Evolutionary conservation across 2,888 invertebrate species (phyloP), one percentile per base, ranked within the genome.

Genomic region (Cephus sareptanus): DNA sequence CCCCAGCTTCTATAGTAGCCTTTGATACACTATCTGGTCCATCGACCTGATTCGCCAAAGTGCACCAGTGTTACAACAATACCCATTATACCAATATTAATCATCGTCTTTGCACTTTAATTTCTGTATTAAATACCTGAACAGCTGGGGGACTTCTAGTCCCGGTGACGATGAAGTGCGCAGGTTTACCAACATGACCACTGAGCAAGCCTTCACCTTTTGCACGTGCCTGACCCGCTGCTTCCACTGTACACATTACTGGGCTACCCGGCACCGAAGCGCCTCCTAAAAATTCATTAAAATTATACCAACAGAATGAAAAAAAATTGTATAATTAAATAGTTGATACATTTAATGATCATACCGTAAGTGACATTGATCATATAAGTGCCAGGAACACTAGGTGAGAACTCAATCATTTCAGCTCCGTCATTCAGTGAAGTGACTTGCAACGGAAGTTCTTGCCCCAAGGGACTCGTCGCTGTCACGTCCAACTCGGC

Each of bases 401-500:
- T 95, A 0, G 98, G 98, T 75, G 96, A 94, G 89, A 98, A 96
- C 82, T 97, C 96, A 76, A 98, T 95, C 84, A 96, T 94, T 87
- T 95, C 94, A 15, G 93, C 91, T 35, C 93, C 93, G 80, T 96
- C 96, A 76, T 96, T 95, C 34, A 96, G 93, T 33, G 93, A 93
- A 73, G 93, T 94, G 30, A 97, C 94, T 88, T 97, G 95, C 6
- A 98, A 95, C 0, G 97, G 96, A 68, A 98, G 92, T 80, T 95
- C 95, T 86, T 96, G 95, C 74, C 97, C 97, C 35, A 96, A 94
- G 34, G 98, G 97, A 83, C 97, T 96, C 71, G 97, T 96, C 71
- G 98, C 97, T 73, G 96, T 95, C 4, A 98, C 96, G 89, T 97
- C 97, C 75, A 98, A 91, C 86, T 97, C 97, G 1, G 97, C 97